Conservation (phyloP, 2,797 vertebrate species). For the Mormyrops boulengeri region DNA sequence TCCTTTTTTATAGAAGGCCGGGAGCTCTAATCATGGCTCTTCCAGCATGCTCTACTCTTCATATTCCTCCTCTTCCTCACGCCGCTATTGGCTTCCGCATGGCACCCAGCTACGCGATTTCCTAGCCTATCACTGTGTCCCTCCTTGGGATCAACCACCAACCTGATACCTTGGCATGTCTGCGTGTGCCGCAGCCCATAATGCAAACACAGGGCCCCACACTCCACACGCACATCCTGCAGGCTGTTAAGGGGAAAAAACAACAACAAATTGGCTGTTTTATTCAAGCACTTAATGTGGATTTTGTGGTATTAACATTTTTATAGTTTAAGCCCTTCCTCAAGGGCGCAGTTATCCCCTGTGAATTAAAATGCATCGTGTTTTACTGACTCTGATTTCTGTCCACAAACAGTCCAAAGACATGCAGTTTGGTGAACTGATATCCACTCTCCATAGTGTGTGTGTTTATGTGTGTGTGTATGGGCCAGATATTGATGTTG, state of each 20-base stretch:
- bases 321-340: conserved; percentile 7
- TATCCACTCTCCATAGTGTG: background rate
- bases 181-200: background rate
- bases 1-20: background rate
- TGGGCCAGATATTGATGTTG: too few species aligned
- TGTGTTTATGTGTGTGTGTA: background rate
- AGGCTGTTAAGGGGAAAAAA: background rate
- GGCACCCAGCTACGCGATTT: background rate
- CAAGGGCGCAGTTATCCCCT: background rate
- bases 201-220: background rate
- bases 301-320: conserved; percentile 6
- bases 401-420: background rate
- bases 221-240: background rate
- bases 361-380: background rate
- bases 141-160: background rate
- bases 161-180: background rate
- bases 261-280: background rate
- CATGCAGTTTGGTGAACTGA: background rate
- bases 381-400: background rate
- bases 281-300: background rate
- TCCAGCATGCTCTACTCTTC: background rate
- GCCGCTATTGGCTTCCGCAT: background rate
- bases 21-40: background rate
- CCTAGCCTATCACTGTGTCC: background rate
- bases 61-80: background rate